These are phyloP conservation scores for Astur gentilis DNA, from an alignment of 2,113 vertebrate genomes.

Conservation along the genomic window DNA sequence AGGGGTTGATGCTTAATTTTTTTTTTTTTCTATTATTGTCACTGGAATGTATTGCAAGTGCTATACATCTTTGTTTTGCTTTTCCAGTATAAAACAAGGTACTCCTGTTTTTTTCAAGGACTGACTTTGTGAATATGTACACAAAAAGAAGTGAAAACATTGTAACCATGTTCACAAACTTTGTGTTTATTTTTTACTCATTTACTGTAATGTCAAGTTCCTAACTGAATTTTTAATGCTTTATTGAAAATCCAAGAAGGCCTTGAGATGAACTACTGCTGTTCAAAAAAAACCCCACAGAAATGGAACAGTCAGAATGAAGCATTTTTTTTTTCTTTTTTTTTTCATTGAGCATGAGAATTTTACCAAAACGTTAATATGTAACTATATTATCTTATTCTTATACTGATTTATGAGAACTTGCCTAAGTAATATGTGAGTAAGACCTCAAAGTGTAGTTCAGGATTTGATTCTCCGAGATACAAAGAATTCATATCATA, in stretches of 20 bases:
- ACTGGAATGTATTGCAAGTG: neutral
- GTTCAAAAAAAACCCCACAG: neutral
- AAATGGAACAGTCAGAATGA: neutral
- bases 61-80: neutral
- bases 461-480: neutral
- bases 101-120: neutral
- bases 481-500: neutral
- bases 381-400: neutral
- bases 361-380: neutral
- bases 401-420: neutral
- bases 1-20: neutral
- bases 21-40: neutral
- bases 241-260: neutral
- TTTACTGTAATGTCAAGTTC: neutral
- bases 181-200: neutral
- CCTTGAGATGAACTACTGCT: neutral
- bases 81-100: neutral
- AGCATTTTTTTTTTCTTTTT: neutral
- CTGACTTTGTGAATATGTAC: neutral
- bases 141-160: neutral
- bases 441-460: neutral
- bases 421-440: neutral
- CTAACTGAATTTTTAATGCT: neutral
- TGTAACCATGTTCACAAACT: neutral
- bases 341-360: neutral